Evolutionary conservation across 2,888 invertebrate genomes (phyloP).

Genomic region (Tholera decimalis): DNA sequence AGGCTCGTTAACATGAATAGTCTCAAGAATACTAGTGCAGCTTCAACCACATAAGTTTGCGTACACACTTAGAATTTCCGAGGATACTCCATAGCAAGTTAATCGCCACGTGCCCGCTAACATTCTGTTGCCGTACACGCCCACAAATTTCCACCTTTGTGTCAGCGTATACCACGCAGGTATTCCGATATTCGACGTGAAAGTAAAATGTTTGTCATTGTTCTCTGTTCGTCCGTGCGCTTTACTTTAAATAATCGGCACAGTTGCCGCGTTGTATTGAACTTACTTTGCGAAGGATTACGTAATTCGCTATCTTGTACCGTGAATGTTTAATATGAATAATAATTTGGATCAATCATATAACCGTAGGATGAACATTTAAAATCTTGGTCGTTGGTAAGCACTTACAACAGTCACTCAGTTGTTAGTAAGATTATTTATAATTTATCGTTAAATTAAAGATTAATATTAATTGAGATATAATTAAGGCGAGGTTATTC

Average conservation of each 20-base stretch:
- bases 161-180: constrained; percentile 40
- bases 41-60: constrained; percentile 47
- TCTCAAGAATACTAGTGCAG: constrained; percentile 36
- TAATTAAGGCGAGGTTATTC: no score
- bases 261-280: neutral
- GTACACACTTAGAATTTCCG: constrained; percentile 54
- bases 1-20: constrained; percentile 12
- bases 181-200: constrained; percentile 44
- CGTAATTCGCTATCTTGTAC: neutral
- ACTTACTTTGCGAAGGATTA: constrained; percentile 15
- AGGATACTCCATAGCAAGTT: constrained; percentile 42
- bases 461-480: no score
- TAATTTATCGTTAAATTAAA: no score
- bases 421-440: no score
- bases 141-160: constrained; percentile 65
- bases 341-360: neutral
- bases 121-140: constrained; percentile 50
- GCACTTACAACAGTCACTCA: no score
- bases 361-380: constrained; percentile 8
- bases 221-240: constrained; percentile 8
- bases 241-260: constrained; percentile 37
- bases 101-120: constrained; percentile 37
- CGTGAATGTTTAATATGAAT: neutral
- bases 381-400: no score
- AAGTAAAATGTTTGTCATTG: constrained; percentile 41